A percentile compares a stretch with the other conserved stretches of the same genome.
phyloP scores from a whole-genome alignment of 2,888 invertebrate species.

The Dromius quadrimaculatus region DNA sequence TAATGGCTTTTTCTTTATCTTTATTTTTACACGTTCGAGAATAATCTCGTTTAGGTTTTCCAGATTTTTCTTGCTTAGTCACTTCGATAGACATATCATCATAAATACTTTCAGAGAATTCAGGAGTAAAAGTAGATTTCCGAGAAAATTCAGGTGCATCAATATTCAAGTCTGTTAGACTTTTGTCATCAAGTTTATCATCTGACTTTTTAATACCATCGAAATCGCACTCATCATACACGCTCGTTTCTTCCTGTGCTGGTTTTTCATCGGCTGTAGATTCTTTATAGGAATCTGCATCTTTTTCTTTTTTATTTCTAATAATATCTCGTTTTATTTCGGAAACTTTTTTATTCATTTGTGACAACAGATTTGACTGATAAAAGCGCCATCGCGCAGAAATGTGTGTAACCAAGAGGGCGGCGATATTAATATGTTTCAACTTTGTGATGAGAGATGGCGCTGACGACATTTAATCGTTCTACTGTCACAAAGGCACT shows the following conservation, averaged over 20 bases:
- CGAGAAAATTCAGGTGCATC: constrained; percentile 44
- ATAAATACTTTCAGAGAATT: constrained; percentile 62
- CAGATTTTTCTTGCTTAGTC: constrained; percentile 73
- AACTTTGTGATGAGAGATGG: too few species aligned
- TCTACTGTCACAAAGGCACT: too few species aligned
- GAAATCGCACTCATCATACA: constrained; percentile 55
- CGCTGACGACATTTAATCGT: too few species aligned
- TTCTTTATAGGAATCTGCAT: constrained; percentile 56
- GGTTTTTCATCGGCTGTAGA: constrained; percentile 46
- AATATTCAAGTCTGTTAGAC: constrained; percentile 38
- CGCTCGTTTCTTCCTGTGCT: constrained; percentile 53
- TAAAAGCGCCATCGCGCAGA: too few species aligned
- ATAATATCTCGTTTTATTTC: constrained; percentile 56
- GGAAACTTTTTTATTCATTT: constrained; percentile 61
- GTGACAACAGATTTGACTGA: too few species aligned
- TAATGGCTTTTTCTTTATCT: constrained; percentile 65
- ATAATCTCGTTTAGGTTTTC: constrained; percentile 74
- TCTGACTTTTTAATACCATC: constrained; percentile 57
- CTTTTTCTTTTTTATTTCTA: constrained; percentile 63
- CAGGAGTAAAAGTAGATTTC: constrained; percentile 58
- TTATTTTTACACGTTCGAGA: constrained; percentile 69
- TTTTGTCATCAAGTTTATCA: constrained; percentile 54
- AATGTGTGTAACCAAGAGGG: too few species aligned
- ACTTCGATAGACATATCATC: constrained; percentile 75
- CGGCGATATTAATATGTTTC: too few species aligned